These are phyloP conservation scores for Leucophora obtusa DNA, from an alignment of 2,888 invertebrate species.

Conservation along the genomic window DNA sequence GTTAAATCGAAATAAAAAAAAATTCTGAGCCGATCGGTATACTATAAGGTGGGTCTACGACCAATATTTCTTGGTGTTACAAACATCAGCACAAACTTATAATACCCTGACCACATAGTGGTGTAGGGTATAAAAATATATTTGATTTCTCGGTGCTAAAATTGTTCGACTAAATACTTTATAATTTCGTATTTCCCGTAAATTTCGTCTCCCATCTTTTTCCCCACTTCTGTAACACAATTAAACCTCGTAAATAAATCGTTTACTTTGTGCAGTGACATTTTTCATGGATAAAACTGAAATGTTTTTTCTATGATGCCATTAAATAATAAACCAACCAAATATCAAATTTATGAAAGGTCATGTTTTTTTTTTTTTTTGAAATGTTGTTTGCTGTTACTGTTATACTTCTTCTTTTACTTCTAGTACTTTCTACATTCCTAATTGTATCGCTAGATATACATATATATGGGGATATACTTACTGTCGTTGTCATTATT, in stretches of 20 bases:
- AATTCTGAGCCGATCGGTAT: no score
- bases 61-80: no score
- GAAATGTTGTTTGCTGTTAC: conserved; percentile 23
- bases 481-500: conserved; percentile 7
- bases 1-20: no score
- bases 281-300: conserved; percentile 19
- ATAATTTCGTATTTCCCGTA: no score
- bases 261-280: not conserved
- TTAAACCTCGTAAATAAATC: not conserved
- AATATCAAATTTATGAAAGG: conserved; percentile 75
- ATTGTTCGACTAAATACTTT: no score
- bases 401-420: conserved; percentile 16
- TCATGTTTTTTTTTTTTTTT: conserved; percentile 74
- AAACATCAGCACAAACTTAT: no score
- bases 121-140: no score
- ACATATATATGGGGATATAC: not conserved
- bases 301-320: conserved; percentile 65
- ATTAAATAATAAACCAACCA: conserved; percentile 74
- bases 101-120: no score
- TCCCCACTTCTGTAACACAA: not conserved
- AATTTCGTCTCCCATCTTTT: not conserved
- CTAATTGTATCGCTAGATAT: not conserved
- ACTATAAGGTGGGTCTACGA: no score
- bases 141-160: no score
- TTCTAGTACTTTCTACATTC: not conserved